Evolutionary conservation across 2,888 invertebrate species (phyloP).

Genomic region (Drosophila greeni): DNA sequence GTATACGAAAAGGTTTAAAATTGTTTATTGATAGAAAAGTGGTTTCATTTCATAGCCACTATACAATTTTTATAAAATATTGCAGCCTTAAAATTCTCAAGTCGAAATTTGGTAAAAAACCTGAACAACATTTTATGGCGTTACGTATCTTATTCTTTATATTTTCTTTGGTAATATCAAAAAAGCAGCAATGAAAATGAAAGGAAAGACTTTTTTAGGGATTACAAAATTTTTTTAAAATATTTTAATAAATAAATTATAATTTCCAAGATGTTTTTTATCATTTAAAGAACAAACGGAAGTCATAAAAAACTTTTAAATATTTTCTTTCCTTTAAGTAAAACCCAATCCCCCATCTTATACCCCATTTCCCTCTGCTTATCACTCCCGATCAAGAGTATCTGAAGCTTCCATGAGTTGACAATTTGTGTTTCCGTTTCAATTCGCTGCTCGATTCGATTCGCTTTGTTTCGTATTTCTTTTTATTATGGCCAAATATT

Average conservation of each 20-base stretch:
- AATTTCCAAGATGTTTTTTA: background rate
- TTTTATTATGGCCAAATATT: slow-evolving; percentile 66
- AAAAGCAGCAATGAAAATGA: too few relatives aligned
- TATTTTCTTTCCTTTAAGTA: background rate
- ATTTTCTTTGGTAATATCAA: background rate
- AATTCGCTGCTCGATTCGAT: slow-evolving; percentile 31
- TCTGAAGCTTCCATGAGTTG: slow-evolving; percentile 24
- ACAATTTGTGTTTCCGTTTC: slow-evolving; percentile 24
- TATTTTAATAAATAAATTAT: too few relatives aligned
- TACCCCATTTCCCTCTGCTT: background rate
- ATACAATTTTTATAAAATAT: too few relatives aligned
- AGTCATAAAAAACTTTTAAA: background rate
- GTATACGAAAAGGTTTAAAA: background rate
- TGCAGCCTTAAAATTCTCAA: background rate
- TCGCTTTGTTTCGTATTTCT: slow-evolving; percentile 47
- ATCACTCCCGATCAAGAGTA: slow-evolving; percentile 27
- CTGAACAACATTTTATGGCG: background rate
- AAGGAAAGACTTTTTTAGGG: too few relatives aligned
- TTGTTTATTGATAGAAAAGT: background rate
- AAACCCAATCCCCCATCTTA: background rate
- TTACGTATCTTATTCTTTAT: background rate
- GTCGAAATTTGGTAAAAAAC: background rate
- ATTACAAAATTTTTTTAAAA: too few relatives aligned
- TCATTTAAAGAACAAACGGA: background rate
- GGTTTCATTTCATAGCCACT: background rate